Evolutionary conservation across 2,113 vertebrate species (phyloP), one percentile per base, ranked within the genome.

Genomic region (Brachionichthys hirsutus): DNA sequence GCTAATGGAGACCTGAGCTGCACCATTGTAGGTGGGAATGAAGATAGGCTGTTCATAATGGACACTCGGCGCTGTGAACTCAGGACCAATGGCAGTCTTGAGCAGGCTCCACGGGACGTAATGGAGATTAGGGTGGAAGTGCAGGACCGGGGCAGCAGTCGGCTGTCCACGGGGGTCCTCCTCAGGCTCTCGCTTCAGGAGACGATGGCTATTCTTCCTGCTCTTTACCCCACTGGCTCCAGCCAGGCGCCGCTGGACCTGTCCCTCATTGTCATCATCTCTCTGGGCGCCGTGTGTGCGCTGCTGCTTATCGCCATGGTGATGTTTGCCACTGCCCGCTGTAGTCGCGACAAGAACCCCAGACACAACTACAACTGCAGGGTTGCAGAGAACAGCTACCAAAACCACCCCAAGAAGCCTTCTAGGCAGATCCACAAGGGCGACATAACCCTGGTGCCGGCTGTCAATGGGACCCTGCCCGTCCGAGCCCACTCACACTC

Each of bases 351-450:
- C 70, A 99, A 98, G 77, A 98, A 98, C 84, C 95, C 93, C 3
- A 81, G 94, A 13, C 88, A 86, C 62, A 98, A 95, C 45, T 98
- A 98, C 84, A 98, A 98, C 86, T 98, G 96, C 47, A 91, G 97
- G 0, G 93, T 98, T 43, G 97, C 96, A 0, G 96, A 98, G 49
- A 98, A 89, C 0, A 98, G 94, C 30, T 98, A 99, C 78, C 95
- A 98, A 88, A 94, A 98, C 75, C 96, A 99, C 43, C 97, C 97
- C 0, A 98, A 99, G 66, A 93, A 97, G 42, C 97, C 96, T 0
- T 92, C 96, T 2, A 89, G 96, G 61, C 97, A 99, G 86, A 98
- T 99, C 77, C 95, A 99, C 91, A 99, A 99, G 80, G 94, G 94
- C 1, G 97, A 99, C 82, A 99, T 99, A 46, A 98, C 95, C 0